Percentiles rank a stretch among this genome's conserved stretches.
phyloP scores from a whole-genome alignment of 2,113 vertebrate genomes.

The Istiophorus platypterus region DNA sequence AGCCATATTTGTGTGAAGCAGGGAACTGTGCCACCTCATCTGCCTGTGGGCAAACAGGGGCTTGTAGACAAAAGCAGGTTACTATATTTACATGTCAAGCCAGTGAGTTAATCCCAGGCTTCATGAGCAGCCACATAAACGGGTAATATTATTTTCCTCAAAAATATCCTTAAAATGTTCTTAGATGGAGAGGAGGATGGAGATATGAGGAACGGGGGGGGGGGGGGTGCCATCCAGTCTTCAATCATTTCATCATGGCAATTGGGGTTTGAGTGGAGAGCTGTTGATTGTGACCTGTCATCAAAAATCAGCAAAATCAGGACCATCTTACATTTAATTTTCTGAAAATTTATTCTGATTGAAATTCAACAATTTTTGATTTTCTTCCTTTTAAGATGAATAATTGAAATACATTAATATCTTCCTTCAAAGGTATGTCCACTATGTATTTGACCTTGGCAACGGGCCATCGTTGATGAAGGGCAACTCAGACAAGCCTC shows the following conservation, averaged over 20 bases:
- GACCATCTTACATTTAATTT: neutral
- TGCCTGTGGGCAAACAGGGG: slow-evolving; percentile 20
- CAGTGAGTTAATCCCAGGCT: neutral
- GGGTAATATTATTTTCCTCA: rapidly evolving
- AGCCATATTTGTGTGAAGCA: slow-evolving; percentile 50
- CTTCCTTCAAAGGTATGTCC: slow-evolving; percentile 86
- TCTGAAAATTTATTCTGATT: neutral
- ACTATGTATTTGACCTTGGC: slow-evolving; percentile 95
- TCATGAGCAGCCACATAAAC: neutral
- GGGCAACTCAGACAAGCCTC: slow-evolving; percentile 93
- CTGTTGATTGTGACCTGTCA: slow-evolving; percentile 17
- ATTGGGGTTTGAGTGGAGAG: neutral
- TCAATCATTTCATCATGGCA: slow-evolving; percentile 24
- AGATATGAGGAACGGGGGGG: neutral
- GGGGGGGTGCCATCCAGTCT: neutral
- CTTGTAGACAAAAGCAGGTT: slow-evolving; percentile 45
- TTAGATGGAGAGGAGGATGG: neutral
- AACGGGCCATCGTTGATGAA: slow-evolving; percentile 96
- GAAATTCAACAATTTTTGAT: neutral
- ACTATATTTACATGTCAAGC: slow-evolving; percentile 53
- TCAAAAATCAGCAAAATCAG: neutral
- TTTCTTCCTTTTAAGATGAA: neutral
- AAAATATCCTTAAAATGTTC: slow-evolving; percentile 5
- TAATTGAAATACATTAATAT: neutral
- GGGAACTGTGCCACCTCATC: slow-evolving; percentile 40